Evolutionary conservation across 2,797 vertebrate species (phyloP), one percentile per base, ranked within the genome.

Genomic region (Pampus argenteus): DNA sequence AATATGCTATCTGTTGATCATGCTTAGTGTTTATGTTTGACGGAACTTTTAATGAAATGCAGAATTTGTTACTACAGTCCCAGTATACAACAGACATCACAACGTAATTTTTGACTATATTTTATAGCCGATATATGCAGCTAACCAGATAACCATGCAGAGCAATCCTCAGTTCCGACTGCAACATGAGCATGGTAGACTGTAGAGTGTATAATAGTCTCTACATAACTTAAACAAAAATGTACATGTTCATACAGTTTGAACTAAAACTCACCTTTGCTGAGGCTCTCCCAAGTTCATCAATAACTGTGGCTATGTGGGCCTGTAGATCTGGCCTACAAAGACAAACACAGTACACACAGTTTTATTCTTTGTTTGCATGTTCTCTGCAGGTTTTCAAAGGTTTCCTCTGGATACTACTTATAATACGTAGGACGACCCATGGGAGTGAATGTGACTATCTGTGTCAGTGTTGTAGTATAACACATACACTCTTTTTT

Each of bases 221-320:
- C 40, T 6, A 17, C 40, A 18, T 44, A 18, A 44, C 17, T 6
- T 7, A 44, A 44, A 44, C 17, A 18, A 18, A 18, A 42, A 18
- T 42, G 40, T 42, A 18, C 15, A 17, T 7, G 40, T 44, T 44
- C 40, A 44, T 17, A 44, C 6, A 44, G 6, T 2, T 44, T 44
- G 17, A 18, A 44, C 10, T 42, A 17, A 67, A 8, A 70, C 75
- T 74, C 25, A 97, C 97, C 95, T 96, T 96, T 71, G 96, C 95
- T 7, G 96, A 98, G 17, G 96, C 95, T 92, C 91, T 95, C 18
- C 97, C 97, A 65, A 98, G 92, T 71, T 96, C 96, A 83, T 98
- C 96, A 47, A 98, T 91, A 49, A 98, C 92, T 17, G 84, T 93
- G 84, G 92, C 92, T 25, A 95, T 94, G 71, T 95, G 94, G 66